Percentiles rank a stretch among this genome's conserved stretches.
These are phyloP conservation scores for Tetraneura akinire DNA, from an alignment of 1,140 invertebrate species.

Conservation along the genomic window DNA sequence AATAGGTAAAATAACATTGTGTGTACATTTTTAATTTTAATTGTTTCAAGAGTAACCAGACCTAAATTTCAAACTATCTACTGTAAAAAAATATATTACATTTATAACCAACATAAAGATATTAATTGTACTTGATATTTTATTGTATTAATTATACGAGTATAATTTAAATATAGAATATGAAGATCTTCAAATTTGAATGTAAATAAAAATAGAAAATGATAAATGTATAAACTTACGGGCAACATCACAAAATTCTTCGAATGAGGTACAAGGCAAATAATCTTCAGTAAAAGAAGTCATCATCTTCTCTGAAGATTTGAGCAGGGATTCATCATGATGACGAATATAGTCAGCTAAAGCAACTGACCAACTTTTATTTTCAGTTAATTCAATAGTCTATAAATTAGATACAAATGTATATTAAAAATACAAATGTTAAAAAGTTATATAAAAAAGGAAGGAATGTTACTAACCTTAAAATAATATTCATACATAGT, in stretches of 20 bases:
- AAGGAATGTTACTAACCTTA: slow-evolving; percentile 62
- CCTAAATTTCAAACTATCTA: no score
- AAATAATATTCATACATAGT: slow-evolving; percentile 75
- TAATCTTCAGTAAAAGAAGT: slow-evolving; percentile 83
- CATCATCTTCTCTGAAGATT: slow-evolving; percentile 82
- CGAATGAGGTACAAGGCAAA: slow-evolving; percentile 83
- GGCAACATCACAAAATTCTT: slow-evolving; percentile 87
- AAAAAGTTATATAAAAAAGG: not conserved
- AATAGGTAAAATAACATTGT: no score
- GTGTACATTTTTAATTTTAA: no score
- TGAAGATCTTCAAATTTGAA: no score
- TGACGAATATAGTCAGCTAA: slow-evolving; percentile 91
- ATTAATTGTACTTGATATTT: no score
- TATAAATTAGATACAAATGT: slow-evolving; percentile 58
- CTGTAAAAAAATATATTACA: no score
- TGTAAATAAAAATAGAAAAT: not conserved
- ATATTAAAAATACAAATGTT: not conserved
- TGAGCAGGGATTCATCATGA: slow-evolving; percentile 87
- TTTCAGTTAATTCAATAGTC: slow-evolving; percentile 72
- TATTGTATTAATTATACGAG: no score
- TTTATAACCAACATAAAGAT: no score
- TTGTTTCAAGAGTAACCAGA: no score
- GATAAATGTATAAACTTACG: slow-evolving; percentile 62
- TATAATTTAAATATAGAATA: no score
- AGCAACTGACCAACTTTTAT: slow-evolving; percentile 82